Conservation (phyloP, 1,140 invertebrate genomes). For the Micrasema longulum region DNA sequence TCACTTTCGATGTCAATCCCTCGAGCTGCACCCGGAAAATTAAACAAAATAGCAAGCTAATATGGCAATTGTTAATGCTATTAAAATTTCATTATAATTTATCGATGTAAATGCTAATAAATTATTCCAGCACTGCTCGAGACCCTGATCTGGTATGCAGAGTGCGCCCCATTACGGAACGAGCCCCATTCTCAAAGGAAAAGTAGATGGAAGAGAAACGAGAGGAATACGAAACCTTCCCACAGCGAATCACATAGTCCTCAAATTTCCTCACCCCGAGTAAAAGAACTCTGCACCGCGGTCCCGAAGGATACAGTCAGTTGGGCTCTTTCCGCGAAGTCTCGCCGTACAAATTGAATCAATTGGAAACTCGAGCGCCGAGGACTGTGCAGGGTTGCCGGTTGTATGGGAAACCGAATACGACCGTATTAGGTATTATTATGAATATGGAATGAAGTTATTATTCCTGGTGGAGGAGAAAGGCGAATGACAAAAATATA, state of each 20-base stretch:
- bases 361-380: neutral
- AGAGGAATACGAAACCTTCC: conserved; percentile 16
- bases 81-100: no score
- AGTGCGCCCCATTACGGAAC: conserved; percentile 7
- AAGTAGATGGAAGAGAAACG: conserved; percentile 21
- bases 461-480: neutral
- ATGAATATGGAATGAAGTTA: conserved; percentile 15
- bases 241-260: neutral
- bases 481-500: no score
- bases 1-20: no score
- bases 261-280: conserved; percentile 19
- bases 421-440: conserved; percentile 1
- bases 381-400: neutral
- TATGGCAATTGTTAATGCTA: no score
- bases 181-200: conserved; percentile 18
- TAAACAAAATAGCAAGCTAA: no score
- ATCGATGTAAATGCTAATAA: no score
- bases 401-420: conserved; percentile 18
- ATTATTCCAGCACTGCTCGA: no score
- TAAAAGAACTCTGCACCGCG: neutral
- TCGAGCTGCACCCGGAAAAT: no score
- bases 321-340: neutral
- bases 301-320: neutral
- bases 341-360: conserved; percentile 11
- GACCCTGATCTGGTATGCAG: conserved; percentile 16